phyloP scores from a whole-genome alignment of 2,888 invertebrate species.

The Galerucella calmariensis region DNA sequence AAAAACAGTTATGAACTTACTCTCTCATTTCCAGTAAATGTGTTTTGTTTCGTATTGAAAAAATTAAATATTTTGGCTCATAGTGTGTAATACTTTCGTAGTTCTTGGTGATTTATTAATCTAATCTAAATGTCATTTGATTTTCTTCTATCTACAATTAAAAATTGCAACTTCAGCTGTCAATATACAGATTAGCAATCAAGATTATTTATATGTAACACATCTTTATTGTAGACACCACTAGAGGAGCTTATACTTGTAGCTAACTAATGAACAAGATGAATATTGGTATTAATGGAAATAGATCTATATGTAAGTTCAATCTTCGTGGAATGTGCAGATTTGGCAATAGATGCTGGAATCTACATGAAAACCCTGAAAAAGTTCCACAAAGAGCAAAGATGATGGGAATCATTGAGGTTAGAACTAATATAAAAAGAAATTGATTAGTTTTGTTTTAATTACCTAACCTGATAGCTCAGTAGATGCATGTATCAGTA shows the following conservation, averaged over 20 bases:
- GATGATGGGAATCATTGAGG: slow-evolving; percentile 23
- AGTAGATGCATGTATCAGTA: no score
- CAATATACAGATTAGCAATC: background rate
- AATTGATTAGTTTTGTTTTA: no score
- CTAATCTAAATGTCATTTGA: background rate
- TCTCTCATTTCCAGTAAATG: background rate
- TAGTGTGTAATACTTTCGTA: no score
- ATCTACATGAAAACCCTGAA: slow-evolving; percentile 41
- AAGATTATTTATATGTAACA: slow-evolving; percentile 2
- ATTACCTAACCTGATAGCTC: no score
- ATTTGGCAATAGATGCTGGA: slow-evolving; percentile 49
- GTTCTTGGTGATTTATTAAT: no score
- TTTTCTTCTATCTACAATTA: background rate
- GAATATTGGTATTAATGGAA: slow-evolving; percentile 27
- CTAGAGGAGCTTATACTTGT: background rate
- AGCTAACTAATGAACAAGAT: slow-evolving; percentile 15
- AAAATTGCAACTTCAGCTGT: background rate
- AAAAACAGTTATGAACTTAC: background rate
- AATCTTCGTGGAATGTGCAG: slow-evolving; percentile 48
- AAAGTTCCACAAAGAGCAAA: slow-evolving; percentile 14
- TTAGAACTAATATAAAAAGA: slow-evolving; percentile 8
- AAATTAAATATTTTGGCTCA: no score
- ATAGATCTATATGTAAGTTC: slow-evolving; percentile 44
- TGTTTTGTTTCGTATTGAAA: background rate
- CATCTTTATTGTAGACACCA: background rate